A percentile compares a stretch with the other conserved stretches of the same genome.
Conservation (phyloP, 1,140 invertebrate genomes). For the Micrasema minimum region DNA sequence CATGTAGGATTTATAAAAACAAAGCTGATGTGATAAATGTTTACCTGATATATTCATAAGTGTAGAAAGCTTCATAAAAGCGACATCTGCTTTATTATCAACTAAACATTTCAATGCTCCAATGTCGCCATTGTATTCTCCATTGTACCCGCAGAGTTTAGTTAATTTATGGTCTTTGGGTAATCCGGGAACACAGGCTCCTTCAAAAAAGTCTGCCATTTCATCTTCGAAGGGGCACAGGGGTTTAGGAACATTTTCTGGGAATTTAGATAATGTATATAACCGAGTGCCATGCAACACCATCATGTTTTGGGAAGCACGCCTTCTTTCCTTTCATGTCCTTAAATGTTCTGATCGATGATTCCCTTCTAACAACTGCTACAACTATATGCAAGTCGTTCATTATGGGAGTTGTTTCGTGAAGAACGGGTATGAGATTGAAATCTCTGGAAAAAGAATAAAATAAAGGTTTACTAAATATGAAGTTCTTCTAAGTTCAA, state of each 20-base stretch:
- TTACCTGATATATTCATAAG: constrained; percentile 73
- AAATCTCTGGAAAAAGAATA: constrained; percentile 66
- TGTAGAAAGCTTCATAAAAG: constrained; percentile 81
- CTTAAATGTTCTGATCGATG: constrained; percentile 67
- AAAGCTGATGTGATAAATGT: constrained; percentile 48
- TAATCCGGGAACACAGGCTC: constrained; percentile 70
- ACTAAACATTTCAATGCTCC: constrained; percentile 83
- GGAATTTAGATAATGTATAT: constrained; percentile 68
- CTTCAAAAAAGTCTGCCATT: constrained; percentile 70
- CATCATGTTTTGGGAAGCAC: constrained; percentile 75
- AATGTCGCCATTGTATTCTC: constrained; percentile 65
- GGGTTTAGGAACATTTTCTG: constrained; percentile 59
- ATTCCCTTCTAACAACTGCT: constrained; percentile 75
- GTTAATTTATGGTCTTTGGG: constrained; percentile 47
- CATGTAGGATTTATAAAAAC: too few relatives aligned
- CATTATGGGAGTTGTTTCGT: constrained; percentile 71
- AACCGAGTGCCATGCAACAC: constrained; percentile 73
- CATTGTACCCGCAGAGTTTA: constrained; percentile 54
- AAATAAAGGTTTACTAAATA: too few relatives aligned
- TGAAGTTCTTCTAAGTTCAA: too few relatives aligned
- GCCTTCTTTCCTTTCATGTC: constrained; percentile 76
- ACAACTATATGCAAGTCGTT: constrained; percentile 74
- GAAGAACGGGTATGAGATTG: constrained; percentile 73
- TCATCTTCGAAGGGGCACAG: constrained; percentile 62
- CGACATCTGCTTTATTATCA: constrained; percentile 84